Base-by-base conservation (phyloP, 2,113 vertebrate genomes). In the Guaruba guarouba region DNA sequence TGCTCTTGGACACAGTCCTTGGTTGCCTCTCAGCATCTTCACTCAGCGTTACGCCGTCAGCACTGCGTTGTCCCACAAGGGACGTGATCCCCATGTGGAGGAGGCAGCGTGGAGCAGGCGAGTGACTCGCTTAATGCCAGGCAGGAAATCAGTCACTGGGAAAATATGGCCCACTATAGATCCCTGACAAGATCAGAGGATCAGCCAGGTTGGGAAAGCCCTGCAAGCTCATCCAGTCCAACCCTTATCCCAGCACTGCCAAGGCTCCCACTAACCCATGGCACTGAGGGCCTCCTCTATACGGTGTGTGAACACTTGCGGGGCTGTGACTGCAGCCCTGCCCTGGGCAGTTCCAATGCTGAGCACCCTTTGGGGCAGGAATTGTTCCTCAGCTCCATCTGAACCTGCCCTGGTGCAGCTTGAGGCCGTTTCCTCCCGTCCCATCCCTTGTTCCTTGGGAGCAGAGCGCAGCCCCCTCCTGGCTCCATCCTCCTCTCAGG, bases 1-100 rank as follows among this genome's bases (percentile, higher is more conserved):
- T 61, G 57, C 44, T 29, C 41, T 44, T n/a, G 35, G 61, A 10
- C 31, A 10, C 22, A 5, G 17, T 16, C 49, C 46, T 41, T 81
- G 37, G 10, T 37, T 29, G 8, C 39, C 59, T 80, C 51, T 48
- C 14, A 14, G 28, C 46, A 24, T 6, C n/a, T 54, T 39, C 18
- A 1, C 3, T n/a, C 52, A 13, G 29, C 3, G 24, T 24, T 37
- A 12, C 3, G 3, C 61, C 48, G 24, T 9, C 33, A 12, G 46
- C 44, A 0, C 17, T 9, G 43, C 12, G 0, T 71, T 13, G 10
- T 46, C 79, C 79, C 2, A 0, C 0, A 22, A 41, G 80, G n/a
- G 52, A 75, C 23, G 25, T 49, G 20, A 57, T 51, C 46, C 49
- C 74, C 9, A 0, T 3, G 17, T 13, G 11, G 19, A 52, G 25